Evolutionary conservation across 2,113 vertebrate genomes (phyloP).

Genomic region (Calypte anna): DNA sequence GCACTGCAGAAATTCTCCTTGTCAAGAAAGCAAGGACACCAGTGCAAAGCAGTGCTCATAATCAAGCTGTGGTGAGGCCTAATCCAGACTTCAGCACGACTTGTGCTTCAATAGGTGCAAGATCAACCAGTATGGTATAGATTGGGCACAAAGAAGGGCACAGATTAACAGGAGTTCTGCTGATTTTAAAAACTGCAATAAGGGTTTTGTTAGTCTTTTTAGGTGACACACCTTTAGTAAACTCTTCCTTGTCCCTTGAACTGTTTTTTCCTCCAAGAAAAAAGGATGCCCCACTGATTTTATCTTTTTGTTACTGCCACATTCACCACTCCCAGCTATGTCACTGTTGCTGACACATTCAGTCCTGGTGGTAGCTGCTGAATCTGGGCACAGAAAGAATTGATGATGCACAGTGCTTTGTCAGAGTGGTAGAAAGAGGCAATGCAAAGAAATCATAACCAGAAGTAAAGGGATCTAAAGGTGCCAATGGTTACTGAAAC

Average conservation of each 20-base stretch:
- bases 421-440: neutral
- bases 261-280: neutral
- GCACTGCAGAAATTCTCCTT: neutral
- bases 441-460: neutral
- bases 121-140: accelerated
- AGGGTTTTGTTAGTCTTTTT: neutral
- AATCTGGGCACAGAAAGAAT: neutral
- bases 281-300: neutral
- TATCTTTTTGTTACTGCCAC: neutral
- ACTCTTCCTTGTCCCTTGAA: neutral
- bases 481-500: neutral
- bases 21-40: neutral
- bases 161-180: neutral
- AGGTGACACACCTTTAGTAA: neutral
- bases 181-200: neutral
- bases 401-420: neutral
- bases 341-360: neutral
- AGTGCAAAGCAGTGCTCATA: too few species aligned
- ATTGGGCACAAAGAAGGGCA: neutral
- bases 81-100: neutral
- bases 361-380: neutral
- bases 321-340: neutral
- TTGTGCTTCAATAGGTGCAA: neutral
- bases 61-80: neutral
- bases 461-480: neutral